Evolutionary conservation across 2,113 vertebrate species (phyloP), one percentile per base, ranked within the genome.

Genomic region (Brachyistius frenatus): DNA sequence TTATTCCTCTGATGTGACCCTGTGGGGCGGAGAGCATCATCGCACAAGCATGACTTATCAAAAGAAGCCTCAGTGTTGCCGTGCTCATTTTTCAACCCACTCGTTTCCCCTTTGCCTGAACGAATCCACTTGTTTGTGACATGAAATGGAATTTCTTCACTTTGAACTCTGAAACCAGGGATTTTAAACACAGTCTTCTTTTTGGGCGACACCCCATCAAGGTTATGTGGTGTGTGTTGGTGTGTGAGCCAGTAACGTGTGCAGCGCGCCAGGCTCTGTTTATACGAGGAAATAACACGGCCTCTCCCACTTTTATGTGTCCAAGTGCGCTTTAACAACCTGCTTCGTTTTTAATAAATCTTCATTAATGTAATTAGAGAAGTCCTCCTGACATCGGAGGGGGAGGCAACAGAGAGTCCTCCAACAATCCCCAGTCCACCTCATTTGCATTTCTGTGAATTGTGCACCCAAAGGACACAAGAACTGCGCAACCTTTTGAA

Each of bases 161-260:
- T 90, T 87, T 87, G 80, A 86, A 84, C 73, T 60, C 8, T 73
- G 35, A 78, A 68, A 80, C 71, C 62, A 9, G 32, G 53, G 54
- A 84, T 46, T 71, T 90, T 86, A 65, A 84, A 81, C 47, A 68
- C 61, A 63, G 75, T 39, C 72, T 80, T 46, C 11, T 0, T 6
- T 69, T 66, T 58, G 63, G 65, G 56, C 54, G 15, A 64, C 73
- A 39, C 73, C 30, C 54, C 31, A 13, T 76, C 58, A 64, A 36
- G 49, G 76, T 67, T 3, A 44, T 81, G 76, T 15, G 63, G 76
- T 41, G 66, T 35, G 52, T 69, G 72, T 37, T n/a, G 11, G 56
- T 69, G 79, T 75, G 66, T 31, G 16, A 15, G 50, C 31, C 3
- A 69, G 66, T 52, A 68, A 79, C 11, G 36, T 63, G 32, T 41